Percentiles rank a stretch among this genome's conserved stretches.
Evolutionary conservation across 2,797 vertebrate species (phyloP).

Genomic region (Dallia pectoralis): DNA sequence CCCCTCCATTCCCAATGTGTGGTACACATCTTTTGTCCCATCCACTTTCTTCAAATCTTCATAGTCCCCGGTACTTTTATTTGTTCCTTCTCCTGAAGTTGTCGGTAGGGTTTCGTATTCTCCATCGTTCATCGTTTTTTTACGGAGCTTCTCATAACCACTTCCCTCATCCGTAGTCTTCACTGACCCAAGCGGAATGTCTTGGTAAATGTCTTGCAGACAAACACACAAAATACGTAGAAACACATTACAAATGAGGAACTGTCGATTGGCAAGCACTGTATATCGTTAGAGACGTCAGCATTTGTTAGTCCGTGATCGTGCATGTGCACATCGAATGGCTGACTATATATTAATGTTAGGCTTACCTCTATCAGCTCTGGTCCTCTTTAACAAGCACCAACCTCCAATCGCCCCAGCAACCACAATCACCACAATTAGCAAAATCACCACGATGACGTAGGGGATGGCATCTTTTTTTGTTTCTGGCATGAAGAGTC

Average conservation of each 20-base stretch:
- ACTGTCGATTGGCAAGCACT: not conserved
- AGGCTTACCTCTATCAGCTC: not conserved
- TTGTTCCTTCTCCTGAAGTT: not conserved
- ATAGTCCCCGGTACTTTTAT: not conserved
- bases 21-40: conserved; percentile 2
- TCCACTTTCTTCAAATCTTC: not conserved
- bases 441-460: not conserved
- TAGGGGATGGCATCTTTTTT: not conserved
- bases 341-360: not conserved
- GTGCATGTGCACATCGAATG: not conserved
- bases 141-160: conserved; percentile 10
- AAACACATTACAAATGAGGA: not conserved
- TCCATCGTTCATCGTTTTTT: not conserved
- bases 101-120: not conserved
- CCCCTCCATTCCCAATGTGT: conserved; percentile 6
- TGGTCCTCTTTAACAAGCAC: not conserved
- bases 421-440: not conserved
- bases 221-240: not conserved
- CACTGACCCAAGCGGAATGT: conserved; percentile 5
- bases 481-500: not conserved
- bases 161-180: not conserved
- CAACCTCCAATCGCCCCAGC: not conserved
- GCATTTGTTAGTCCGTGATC: not conserved
- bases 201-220: conserved; percentile 14
- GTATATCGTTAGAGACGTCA: not conserved